Evolutionary conservation across 2,113 vertebrate species (phyloP).

Genomic region (Neodontobutis hainanensis): DNA sequence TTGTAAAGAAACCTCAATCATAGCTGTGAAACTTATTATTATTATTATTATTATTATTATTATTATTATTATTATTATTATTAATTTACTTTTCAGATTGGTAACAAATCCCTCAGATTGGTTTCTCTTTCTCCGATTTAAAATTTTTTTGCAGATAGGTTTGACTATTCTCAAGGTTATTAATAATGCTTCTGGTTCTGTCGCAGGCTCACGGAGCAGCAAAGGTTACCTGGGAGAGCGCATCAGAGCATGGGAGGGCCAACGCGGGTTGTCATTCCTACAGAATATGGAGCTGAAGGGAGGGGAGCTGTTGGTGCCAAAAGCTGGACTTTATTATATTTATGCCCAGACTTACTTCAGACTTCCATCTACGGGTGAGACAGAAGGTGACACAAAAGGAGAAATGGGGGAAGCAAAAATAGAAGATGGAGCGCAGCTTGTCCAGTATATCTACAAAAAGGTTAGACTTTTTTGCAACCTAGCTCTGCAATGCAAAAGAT

Average conservation of each 20-base stretch:
- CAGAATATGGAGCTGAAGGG: slow-evolving; percentile 83
- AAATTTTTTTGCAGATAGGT: no score
- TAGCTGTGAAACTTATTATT: no score
- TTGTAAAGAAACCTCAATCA: no score
- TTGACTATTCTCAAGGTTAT: background rate
- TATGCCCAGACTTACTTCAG: slow-evolving; percentile 92
- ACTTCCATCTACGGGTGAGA: slow-evolving; percentile 69
- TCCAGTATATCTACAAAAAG: slow-evolving; percentile 95
- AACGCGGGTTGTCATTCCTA: slow-evolving; percentile 84
- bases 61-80: no score
- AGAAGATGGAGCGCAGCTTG: slow-evolving; percentile 81
- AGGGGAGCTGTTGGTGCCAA: slow-evolving; percentile 85
- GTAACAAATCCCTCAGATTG: no score
- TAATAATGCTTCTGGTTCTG: background rate
- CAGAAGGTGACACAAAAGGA: slow-evolving; percentile 37
- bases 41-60: no score
- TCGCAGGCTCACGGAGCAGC: slow-evolving; percentile 62
- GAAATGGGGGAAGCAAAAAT: slow-evolving; percentile 29
- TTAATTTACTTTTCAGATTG: no score
- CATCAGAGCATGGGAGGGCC: slow-evolving; percentile 84
- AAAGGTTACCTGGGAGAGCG: slow-evolving; percentile 79
- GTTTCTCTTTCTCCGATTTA: no score
- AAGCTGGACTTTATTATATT: slow-evolving; percentile 86
- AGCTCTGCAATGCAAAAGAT: background rate
- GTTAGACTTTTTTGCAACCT: slow-evolving; percentile 12